phyloP scores from a whole-genome alignment of 2,113 vertebrate species.

The Cephalopterus ornatus region DNA sequence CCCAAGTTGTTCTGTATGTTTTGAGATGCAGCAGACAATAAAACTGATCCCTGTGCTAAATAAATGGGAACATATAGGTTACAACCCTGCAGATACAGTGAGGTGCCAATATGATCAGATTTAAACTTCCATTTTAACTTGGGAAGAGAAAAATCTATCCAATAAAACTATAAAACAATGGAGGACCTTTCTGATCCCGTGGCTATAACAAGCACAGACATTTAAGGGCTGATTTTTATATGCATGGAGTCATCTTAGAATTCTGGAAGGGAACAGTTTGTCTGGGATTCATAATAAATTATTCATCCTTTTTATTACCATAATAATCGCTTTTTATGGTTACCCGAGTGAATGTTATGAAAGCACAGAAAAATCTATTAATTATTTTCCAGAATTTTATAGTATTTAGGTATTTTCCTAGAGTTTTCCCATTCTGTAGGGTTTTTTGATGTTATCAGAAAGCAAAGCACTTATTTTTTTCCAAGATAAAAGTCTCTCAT shows the following conservation, averaged over 20 bases:
- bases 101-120: background rate
- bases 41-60: background rate
- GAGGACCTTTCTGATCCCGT: background rate
- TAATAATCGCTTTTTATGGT: slow-evolving; percentile 54
- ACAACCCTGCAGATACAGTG: background rate
- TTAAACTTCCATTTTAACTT: background rate
- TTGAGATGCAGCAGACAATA: background rate
- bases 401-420: background rate
- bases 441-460: background rate
- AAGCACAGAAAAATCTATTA: slow-evolving; percentile 47
- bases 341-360: slow-evolving; percentile 36
- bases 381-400: slow-evolving; percentile 39
- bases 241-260: background rate
- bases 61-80: background rate
- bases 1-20: background rate
- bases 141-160: background rate
- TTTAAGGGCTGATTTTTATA: background rate
- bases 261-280: slow-evolving; percentile 34
- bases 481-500: background rate
- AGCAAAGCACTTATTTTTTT: background rate
- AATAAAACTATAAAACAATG: background rate
- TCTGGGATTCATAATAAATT: slow-evolving; percentile 53
- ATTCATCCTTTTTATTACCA: slow-evolving; percentile 62
- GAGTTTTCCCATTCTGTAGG: background rate
- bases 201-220: background rate